Conservation (phyloP, 2,888 invertebrate species). For the Neoscelio sp. region DNA sequence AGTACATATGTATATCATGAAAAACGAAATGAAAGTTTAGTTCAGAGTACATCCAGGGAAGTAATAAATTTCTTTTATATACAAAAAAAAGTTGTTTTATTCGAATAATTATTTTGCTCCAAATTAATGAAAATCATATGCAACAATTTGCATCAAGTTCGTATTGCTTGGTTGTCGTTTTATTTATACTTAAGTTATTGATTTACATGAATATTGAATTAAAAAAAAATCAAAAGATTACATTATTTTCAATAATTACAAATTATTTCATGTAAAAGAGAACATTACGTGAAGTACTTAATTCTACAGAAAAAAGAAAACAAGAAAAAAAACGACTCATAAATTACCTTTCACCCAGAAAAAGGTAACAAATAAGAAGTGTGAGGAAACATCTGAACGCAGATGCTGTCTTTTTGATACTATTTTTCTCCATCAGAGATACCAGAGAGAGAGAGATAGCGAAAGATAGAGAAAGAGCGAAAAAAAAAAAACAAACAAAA, state of each 20-base stretch:
- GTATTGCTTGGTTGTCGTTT: conserved; percentile 16
- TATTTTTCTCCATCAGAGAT: conserved; percentile 56
- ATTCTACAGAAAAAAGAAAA: conserved; percentile 17
- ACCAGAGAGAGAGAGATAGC: too few relatives aligned
- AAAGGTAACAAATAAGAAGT: background rate
- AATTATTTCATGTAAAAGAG: conserved; percentile 26
- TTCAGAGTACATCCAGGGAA: background rate
- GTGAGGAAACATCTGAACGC: conserved; percentile 57
- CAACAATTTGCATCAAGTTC: conserved; percentile 2
- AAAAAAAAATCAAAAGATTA: conserved; percentile 40
- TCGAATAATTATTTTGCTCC: background rate
- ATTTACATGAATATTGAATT: too few relatives aligned
- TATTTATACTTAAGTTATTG: conserved; percentile 31
- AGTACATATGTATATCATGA: background rate
- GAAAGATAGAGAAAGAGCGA: too few relatives aligned
- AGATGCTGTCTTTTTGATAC: conserved; percentile 58
- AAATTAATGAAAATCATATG: background rate
- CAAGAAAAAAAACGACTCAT: conserved; percentile 2
- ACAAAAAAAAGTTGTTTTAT: background rate
- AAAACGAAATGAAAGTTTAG: background rate
- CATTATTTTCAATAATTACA: conserved; percentile 31
- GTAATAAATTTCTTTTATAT: background rate
- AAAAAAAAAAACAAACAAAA: too few relatives aligned
- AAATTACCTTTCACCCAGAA: conserved; percentile 17
- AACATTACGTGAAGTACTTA: conserved; percentile 27